phyloP scores from a whole-genome alignment of 1,140 invertebrate genomes.

The Maniola jurtina region DNA sequence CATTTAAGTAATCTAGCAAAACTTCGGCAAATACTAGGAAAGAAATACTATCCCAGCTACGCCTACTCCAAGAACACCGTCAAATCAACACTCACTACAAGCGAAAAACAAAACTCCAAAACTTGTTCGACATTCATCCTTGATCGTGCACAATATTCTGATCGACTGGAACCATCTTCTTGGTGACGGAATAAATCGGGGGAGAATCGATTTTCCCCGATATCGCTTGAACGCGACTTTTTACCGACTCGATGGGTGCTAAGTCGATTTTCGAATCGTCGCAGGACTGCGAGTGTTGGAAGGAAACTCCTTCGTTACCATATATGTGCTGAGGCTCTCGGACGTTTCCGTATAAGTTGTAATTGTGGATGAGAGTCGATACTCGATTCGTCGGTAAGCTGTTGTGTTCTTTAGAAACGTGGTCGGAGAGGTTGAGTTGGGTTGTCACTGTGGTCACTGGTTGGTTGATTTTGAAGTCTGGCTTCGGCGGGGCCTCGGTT shows the following conservation, averaged over 20 bases:
- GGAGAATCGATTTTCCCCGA: slow-evolving; percentile 59
- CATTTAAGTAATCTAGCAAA: not conserved
- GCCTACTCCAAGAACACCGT: not conserved
- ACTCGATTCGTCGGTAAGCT: slow-evolving; percentile 73
- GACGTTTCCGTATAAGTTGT: slow-evolving; percentile 73
- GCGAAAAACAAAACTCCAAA: slow-evolving; percentile 38
- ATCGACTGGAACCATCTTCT: slow-evolving; percentile 64
- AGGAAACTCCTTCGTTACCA: slow-evolving; percentile 60
- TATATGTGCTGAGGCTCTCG: slow-evolving; percentile 71
- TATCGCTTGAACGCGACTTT: slow-evolving; percentile 62
- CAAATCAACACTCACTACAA: slow-evolving; percentile 53
- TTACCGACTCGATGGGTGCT: slow-evolving; percentile 66
- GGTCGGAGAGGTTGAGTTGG: slow-evolving; percentile 36
- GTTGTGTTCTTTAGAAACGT: slow-evolving; percentile 60
- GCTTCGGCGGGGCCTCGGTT: slow-evolving; percentile 55
- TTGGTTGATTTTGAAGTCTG: slow-evolving; percentile 75
- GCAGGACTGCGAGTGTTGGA: slow-evolving; percentile 54
- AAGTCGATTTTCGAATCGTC: slow-evolving; percentile 66
- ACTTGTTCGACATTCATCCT: slow-evolving; percentile 45
- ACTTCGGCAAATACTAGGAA: not conserved
- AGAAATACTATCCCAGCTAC: not conserved
- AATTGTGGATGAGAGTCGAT: slow-evolving; percentile 74
- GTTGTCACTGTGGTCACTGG: slow-evolving; percentile 62
- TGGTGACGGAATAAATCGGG: slow-evolving; percentile 71
- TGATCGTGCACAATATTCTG: slow-evolving; percentile 54